Percentiles rank a stretch among this genome's conserved stretches.
Conservation (phyloP, 2,797 vertebrate species). For the Leucoraja ocellata region DNA sequence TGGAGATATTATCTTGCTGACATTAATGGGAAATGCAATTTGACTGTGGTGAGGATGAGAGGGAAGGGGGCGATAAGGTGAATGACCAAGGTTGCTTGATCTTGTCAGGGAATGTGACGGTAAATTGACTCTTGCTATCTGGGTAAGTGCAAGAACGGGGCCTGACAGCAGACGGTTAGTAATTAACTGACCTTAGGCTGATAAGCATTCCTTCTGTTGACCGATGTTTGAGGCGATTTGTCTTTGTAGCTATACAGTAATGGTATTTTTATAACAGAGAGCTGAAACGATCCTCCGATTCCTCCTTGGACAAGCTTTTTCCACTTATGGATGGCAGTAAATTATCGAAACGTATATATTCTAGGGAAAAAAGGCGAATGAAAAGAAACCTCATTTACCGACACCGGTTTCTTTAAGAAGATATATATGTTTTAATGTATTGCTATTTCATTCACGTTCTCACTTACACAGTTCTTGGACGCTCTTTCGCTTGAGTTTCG, state of each 20-base stretch:
- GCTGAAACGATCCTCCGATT: not conserved
- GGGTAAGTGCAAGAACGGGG: not conserved
- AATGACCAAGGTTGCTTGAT: constrained; percentile 49
- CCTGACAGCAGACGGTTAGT: constrained; percentile 3
- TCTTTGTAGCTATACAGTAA: constrained; percentile 33
- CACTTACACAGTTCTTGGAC: not conserved
- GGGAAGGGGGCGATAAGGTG: constrained; percentile 47
- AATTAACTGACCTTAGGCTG: not conserved
- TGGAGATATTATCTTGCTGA: not conserved
- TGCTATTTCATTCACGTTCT: not conserved
- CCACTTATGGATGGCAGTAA: not conserved
- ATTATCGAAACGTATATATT: not conserved
- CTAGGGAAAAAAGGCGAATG: not conserved
- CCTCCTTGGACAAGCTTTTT: not conserved
- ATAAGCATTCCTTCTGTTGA: constrained; percentile 18
- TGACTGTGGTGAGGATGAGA: constrained; percentile 44
- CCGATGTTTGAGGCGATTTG: not conserved
- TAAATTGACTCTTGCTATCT: constrained; percentile 31
- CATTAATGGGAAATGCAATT: constrained; percentile 47
- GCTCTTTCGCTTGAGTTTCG: not conserved
- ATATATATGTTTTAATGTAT: not conserved
- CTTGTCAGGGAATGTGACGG: constrained; percentile 48
- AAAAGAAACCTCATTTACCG: not conserved
- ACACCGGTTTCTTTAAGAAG: not conserved
- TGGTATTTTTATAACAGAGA: constrained; percentile 29